A percentile compares a stretch with the other conserved stretches of the same genome.
Evolutionary conservation across 2,113 vertebrate genomes (phyloP).

Genomic region (Otus sunia): DNA sequence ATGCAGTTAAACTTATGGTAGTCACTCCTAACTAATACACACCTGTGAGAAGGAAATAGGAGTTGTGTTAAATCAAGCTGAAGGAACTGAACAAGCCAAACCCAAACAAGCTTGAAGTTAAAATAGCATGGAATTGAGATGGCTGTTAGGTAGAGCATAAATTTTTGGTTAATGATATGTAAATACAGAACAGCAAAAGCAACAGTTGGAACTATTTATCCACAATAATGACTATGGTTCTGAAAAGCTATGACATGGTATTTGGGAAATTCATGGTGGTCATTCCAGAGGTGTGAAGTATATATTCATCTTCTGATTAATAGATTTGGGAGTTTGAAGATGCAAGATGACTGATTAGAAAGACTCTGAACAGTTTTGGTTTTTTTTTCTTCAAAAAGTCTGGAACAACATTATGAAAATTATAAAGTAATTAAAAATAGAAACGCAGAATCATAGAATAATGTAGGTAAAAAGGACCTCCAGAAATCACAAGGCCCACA

Average conservation of each 20-base stretch:
- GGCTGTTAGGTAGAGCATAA: background rate
- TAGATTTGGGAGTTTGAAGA: background rate
- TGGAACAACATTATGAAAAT: background rate
- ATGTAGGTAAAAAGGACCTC: background rate
- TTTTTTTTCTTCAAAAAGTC: background rate
- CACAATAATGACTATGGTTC: background rate
- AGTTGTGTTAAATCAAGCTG: background rate
- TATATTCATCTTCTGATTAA: background rate
- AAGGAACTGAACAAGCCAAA: background rate
- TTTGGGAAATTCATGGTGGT: background rate
- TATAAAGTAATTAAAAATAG: background rate
- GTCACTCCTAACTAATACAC: background rate
- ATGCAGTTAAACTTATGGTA: background rate
- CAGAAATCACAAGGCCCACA: background rate
- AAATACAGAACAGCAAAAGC: background rate
- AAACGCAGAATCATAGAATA: background rate
- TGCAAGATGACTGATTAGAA: background rate
- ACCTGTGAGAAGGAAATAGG: background rate
- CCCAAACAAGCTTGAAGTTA: background rate
- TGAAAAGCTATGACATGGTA: background rate
- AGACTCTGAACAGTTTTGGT: background rate
- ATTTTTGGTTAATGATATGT: background rate
- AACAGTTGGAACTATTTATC: background rate
- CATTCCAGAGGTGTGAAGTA: background rate
- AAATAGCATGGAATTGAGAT: background rate